Base-by-base conservation (phyloP, 2,888 invertebrate genomes). In the Cistogaster globosa region DNA sequence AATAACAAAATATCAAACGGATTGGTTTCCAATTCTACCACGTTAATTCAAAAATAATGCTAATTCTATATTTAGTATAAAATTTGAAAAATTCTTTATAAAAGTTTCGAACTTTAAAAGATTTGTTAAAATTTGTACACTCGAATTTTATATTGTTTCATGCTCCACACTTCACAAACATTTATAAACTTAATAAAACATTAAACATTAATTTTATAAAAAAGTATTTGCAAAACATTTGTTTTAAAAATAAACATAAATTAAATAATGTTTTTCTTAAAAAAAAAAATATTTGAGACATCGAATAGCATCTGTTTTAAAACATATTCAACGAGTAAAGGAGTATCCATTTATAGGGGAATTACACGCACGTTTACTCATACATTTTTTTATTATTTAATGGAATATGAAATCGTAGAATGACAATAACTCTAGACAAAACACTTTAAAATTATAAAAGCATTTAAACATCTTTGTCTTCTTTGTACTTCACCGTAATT, bases 381-480 rank as follows among this genome's bases (percentile, higher is more conserved):
- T 42, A 42, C 14, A 5, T 11, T 53, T 53, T 12, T 42, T 42
- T 42, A 38, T 42, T 11, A 55, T 68, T 38, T 5, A 68, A 32
- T 68, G 53, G 9, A 26, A 14, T 22, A 18, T 65, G 5, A 11
- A 32, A 11, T 51, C 9, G 18, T 32, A 32, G 65, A 65, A 48
- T 60, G 26, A 16, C n/a, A 18, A 38, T 38, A 22, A 45, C 22
- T 45, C 3, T 63, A 55, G 36, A 38, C 1, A 38, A 36, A 55
- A 42, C 42, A 42, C 12, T 42, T 42, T 42, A 12, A 42, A 42
- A 1, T 11, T 12, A 12, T 42, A 12, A 42, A 42, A 42, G 58
- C 36, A 16, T n/a, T 36, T 58, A n/a, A 58, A 58, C 36, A 26
- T 58, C 18, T 16, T 58, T 58, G 58, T 58, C 32, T 32, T n/a